Evolutionary conservation across 2,797 vertebrate genomes (phyloP).

Genomic region (Ptychobarbus kaznakovi): DNA sequence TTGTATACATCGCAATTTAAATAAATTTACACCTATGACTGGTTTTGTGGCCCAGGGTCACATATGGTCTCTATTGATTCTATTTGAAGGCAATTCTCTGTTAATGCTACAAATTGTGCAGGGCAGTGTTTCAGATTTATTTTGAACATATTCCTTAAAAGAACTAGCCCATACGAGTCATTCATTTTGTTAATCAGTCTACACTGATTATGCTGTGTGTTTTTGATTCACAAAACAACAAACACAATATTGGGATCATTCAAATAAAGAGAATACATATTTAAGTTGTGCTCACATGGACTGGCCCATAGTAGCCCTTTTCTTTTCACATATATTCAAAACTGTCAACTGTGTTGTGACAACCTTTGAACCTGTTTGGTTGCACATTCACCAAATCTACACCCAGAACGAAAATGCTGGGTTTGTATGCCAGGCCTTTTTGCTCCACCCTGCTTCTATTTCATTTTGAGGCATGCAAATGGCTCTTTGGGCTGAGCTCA

Average conservation of each 20-base stretch:
- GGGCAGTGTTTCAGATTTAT: not conserved
- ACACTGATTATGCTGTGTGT: not conserved
- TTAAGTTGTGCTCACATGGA: not conserved
- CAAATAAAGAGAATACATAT: not conserved
- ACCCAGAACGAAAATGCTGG: not conserved
- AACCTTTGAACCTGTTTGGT: conserved; percentile 43
- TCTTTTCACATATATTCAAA: conserved; percentile 27
- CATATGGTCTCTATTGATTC: not conserved
- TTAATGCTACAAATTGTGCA: not conserved
- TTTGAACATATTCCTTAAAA: not conserved
- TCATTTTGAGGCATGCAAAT: conserved; percentile 37
- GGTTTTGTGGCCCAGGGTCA: no score
- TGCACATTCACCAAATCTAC: conserved; percentile 37
- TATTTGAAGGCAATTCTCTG: not conserved
- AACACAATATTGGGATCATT: not conserved
- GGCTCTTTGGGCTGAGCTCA: conserved; percentile 35
- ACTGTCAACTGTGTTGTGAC: conserved; percentile 10
- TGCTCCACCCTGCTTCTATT: conserved; percentile 5
- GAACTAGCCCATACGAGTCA: not conserved
- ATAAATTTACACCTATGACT: no score
- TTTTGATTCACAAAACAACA: not conserved
- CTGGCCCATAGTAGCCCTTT: not conserved
- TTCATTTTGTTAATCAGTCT: not conserved
- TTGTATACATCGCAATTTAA: no score
- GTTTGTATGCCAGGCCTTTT: conserved; percentile 11